Conservation (phyloP, 2,797 vertebrate species). For the Telmatherina bonti region DNA sequence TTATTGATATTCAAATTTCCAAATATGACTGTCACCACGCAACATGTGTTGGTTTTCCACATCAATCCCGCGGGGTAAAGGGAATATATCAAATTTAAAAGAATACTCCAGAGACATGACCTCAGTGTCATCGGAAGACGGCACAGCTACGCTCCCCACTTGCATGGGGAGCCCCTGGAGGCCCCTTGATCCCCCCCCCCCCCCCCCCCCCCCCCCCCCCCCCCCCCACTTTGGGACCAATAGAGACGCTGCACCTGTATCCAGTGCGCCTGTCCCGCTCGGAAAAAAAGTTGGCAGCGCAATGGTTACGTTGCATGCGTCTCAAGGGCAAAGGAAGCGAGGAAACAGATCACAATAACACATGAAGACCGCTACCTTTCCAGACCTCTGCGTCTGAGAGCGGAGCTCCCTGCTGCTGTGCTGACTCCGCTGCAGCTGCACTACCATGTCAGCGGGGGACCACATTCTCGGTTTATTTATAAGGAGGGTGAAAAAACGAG, state of each 20-base stretch:
- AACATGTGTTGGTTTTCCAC: constrained; percentile 22
- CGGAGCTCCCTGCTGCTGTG: constrained; percentile 17
- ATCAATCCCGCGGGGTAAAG: not conserved
- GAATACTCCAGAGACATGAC: constrained; percentile 29
- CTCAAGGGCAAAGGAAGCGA: constrained; percentile 84
- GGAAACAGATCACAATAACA: constrained; percentile 66
- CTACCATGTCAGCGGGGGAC: constrained; percentile 52
- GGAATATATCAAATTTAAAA: not conserved
- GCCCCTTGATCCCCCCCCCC: constrained; percentile 22
- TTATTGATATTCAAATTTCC: not conserved
- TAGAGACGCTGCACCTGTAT: constrained; percentile 78
- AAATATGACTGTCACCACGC: constrained; percentile 6
- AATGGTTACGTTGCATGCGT: constrained; percentile 78
- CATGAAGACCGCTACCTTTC: constrained; percentile 57
- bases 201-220: constrained; percentile 13
- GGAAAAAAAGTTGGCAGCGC: constrained; percentile 82
- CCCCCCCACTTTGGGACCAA: constrained; percentile 30
- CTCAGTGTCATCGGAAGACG: constrained; percentile 23
- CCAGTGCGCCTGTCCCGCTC: constrained; percentile 73
- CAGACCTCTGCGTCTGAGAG: constrained; percentile 29
- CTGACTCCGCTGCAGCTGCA: constrained; percentile 24
- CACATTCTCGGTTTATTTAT: constrained; percentile 50
- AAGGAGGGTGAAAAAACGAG: constrained; percentile 29
- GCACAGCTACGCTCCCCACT: constrained; percentile 10
- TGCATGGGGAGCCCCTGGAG: constrained; percentile 17